These are phyloP conservation scores for Leucosticte australis DNA, from an alignment of 2,113 vertebrate genomes.

Conservation along the genomic window DNA sequence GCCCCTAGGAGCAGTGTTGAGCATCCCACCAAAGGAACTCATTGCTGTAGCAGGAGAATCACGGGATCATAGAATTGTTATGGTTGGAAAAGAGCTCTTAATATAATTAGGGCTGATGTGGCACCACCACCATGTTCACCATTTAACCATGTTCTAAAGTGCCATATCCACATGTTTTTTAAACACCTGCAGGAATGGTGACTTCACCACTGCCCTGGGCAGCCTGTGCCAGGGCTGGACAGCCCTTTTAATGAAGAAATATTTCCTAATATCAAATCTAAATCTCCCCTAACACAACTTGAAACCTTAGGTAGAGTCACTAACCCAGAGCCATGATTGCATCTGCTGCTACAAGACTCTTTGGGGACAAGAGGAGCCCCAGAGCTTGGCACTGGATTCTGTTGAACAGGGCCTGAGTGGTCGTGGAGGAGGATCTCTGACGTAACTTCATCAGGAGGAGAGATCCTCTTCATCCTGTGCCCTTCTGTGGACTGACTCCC, in stretches of 20 bases:
- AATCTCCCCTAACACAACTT: not conserved
- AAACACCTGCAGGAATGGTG: not conserved
- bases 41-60: not conserved
- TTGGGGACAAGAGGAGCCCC: not conserved
- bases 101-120: not conserved
- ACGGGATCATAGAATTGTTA: not conserved
- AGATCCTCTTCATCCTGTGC: too few species aligned
- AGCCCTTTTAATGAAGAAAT: not conserved
- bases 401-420: not conserved
- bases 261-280: not conserved
- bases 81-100: not conserved
- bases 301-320: not conserved
- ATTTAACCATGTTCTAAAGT: not conserved
- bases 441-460: not conserved
- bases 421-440: not conserved
- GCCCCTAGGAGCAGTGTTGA: not conserved
- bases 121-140: not conserved
- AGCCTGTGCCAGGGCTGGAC: not conserved
- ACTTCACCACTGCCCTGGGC: not conserved
- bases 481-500: not conserved
- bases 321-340: not conserved
- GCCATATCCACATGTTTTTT: not conserved
- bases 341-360: not conserved
- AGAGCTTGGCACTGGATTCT: accelerated
- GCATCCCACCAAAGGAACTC: not conserved